Evolutionary conservation across 2,888 invertebrate genomes (phyloP).

Genomic region (Euplagia quadripunctaria): DNA sequence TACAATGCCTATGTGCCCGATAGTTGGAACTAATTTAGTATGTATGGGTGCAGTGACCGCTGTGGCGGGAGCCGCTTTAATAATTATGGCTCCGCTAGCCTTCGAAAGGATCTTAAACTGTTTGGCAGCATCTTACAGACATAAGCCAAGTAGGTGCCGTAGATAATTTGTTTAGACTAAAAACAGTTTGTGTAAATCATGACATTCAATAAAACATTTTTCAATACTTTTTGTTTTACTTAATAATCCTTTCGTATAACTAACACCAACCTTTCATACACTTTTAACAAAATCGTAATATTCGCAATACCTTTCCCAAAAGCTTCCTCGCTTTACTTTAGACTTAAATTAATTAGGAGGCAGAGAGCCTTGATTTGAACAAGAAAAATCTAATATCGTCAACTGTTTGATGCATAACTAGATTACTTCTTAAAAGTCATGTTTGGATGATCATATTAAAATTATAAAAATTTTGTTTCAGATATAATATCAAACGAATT

Average conservation of each 20-base stretch:
- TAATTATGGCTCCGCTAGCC: slow-evolving; percentile 3
- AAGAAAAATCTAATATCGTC: not conserved
- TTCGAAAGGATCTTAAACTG: slow-evolving; percentile 6
- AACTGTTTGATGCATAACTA: not conserved
- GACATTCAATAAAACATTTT: slow-evolving; percentile 4
- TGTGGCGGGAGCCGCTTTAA: slow-evolving; percentile 2
- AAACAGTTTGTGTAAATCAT: slow-evolving; percentile 1
- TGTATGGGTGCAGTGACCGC: slow-evolving; percentile 9
- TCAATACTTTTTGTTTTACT: not conserved
- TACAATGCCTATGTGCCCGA: slow-evolving; percentile 4
- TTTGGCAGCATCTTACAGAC: not conserved
- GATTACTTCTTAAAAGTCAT: too few species aligned
- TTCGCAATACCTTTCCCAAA: not conserved
- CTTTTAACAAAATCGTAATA: not conserved
- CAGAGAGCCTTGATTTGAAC: not conserved
- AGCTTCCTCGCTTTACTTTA: too few species aligned
- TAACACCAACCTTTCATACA: not conserved
- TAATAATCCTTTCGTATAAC: not conserved
- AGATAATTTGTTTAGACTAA: slow-evolving; percentile 1
- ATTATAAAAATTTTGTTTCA: slow-evolving; percentile 2
- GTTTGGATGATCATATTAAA: not conserved
- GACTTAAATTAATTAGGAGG: not conserved
- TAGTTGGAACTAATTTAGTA: slow-evolving; percentile 5
- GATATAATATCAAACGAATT: not conserved
- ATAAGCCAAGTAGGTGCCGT: not conserved